Evolutionary conservation across 2,113 vertebrate genomes (phyloP).

Genomic region (Oreotrochilus melanogaster): DNA sequence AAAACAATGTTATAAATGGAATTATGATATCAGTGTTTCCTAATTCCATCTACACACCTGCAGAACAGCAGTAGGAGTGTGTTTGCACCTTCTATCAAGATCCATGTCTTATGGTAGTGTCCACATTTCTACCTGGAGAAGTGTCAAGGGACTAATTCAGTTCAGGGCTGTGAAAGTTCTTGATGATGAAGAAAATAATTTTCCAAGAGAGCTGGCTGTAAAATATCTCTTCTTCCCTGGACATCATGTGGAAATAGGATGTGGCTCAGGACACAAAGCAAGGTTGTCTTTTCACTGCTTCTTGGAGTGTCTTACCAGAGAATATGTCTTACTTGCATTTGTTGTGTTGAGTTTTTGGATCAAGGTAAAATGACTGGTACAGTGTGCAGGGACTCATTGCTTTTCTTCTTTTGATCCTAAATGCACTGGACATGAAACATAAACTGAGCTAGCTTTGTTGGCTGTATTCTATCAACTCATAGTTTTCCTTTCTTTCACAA

Average conservation of each 20-base stretch:
- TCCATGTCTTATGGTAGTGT: rapidly evolving
- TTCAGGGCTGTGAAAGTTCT: background rate
- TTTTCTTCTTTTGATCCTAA: background rate
- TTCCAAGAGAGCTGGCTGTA: background rate
- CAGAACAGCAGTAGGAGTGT: background rate
- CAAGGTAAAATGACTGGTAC: background rate
- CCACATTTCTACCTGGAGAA: background rate
- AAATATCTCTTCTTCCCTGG: background rate
- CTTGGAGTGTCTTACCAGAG: background rate
- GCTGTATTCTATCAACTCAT: background rate
- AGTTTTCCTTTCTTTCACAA: background rate
- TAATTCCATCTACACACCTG: background rate
- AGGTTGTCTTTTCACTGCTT: background rate
- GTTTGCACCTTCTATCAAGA: background rate
- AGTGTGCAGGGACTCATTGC: background rate
- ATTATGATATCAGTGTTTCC: background rate
- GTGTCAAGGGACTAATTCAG: background rate
- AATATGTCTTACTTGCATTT: background rate
- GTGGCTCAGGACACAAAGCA: background rate
- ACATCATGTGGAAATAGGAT: rapidly evolving
- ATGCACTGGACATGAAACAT: background rate
- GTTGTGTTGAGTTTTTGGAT: background rate
- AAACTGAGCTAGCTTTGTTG: background rate
- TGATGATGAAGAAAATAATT: background rate
- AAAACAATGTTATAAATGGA: background rate